phyloP scores from a whole-genome alignment of 2,888 invertebrate species.

The Eupithecia subumbrata region DNA sequence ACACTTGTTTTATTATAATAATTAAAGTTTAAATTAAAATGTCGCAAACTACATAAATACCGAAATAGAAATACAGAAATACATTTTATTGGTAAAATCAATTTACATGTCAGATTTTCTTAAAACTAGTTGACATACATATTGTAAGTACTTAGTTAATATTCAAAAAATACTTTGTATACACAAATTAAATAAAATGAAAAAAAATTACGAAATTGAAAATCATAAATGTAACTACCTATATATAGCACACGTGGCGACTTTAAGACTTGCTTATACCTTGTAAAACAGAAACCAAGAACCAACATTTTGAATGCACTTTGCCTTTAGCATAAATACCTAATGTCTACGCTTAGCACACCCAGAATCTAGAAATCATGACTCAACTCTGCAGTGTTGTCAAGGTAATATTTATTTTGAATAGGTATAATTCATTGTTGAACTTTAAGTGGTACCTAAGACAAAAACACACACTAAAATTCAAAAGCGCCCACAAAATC shows the following conservation, averaged over 20 bases:
- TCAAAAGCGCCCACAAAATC: neutral
- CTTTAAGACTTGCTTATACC: neutral
- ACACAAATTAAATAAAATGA: too few species aligned
- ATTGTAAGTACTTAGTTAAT: too few species aligned
- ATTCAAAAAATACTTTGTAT: too few species aligned
- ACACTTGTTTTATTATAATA: neutral
- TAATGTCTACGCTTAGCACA: neutral
- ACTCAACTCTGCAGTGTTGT: conserved; percentile 10
- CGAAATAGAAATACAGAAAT: too few species aligned
- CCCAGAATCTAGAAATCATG: neutral
- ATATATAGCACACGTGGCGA: neutral
- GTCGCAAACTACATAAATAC: neutral
- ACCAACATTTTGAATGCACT: neutral
- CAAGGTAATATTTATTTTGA: conserved; percentile 35
- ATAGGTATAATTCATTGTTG: neutral
- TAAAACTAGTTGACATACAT: too few species aligned
- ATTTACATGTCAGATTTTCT: too few species aligned
- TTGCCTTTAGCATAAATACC: neutral
- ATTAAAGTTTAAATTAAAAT: neutral
- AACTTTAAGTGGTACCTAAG: neutral
- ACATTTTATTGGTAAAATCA: too few species aligned
- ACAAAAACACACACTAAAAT: neutral
- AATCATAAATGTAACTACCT: too few species aligned
- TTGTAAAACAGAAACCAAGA: neutral
- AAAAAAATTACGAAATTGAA: too few species aligned